These are phyloP conservation scores for Cottoperca gobio DNA, from an alignment of 2,797 vertebrate genomes.

Conservation along the genomic window DNA sequence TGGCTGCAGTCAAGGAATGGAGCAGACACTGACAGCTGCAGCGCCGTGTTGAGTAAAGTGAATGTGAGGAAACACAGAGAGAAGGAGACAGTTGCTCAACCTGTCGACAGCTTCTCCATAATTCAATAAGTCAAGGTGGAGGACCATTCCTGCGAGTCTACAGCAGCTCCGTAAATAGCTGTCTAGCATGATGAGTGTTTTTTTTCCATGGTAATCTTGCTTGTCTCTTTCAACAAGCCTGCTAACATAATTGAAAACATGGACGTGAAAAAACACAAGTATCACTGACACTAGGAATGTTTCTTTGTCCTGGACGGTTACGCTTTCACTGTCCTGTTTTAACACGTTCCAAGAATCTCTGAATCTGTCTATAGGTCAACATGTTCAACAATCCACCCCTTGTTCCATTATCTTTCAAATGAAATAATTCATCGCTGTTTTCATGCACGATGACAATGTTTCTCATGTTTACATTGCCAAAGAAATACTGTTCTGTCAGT, in stretches of 20 bases:
- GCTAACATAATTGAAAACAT: slow-evolving; percentile 82
- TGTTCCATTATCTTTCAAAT: slow-evolving; percentile 72
- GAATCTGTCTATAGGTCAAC: slow-evolving; percentile 75
- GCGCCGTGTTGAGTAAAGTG: slow-evolving; percentile 74
- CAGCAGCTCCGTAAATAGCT: slow-evolving; percentile 79
- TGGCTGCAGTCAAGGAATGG: slow-evolving; percentile 72
- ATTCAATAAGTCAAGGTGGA: slow-evolving; percentile 84
- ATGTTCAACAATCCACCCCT: slow-evolving; percentile 66
- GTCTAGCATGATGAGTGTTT: slow-evolving; percentile 69
- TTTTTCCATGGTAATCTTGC: slow-evolving; percentile 74
- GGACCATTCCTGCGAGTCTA: slow-evolving; percentile 74
- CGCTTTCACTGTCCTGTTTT: slow-evolving; percentile 77
- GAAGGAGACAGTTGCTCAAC: slow-evolving; percentile 80
- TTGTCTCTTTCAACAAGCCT: slow-evolving; percentile 83
- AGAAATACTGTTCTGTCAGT: slow-evolving; percentile 54
- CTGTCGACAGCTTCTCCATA: slow-evolving; percentile 81
- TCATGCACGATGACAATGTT: slow-evolving; percentile 53
- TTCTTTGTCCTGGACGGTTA: slow-evolving; percentile 75
- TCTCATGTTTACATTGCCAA: slow-evolving; percentile 55
- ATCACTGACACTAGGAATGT: slow-evolving; percentile 83
- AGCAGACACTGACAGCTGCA: slow-evolving; percentile 77
- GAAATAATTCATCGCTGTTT: slow-evolving; percentile 68
- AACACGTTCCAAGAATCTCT: slow-evolving; percentile 82
- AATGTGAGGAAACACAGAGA: slow-evolving; percentile 77
- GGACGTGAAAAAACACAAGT: slow-evolving; percentile 77